phyloP scores from a whole-genome alignment of 2,113 vertebrate species.

The Galeopterus variegatus region DNA sequence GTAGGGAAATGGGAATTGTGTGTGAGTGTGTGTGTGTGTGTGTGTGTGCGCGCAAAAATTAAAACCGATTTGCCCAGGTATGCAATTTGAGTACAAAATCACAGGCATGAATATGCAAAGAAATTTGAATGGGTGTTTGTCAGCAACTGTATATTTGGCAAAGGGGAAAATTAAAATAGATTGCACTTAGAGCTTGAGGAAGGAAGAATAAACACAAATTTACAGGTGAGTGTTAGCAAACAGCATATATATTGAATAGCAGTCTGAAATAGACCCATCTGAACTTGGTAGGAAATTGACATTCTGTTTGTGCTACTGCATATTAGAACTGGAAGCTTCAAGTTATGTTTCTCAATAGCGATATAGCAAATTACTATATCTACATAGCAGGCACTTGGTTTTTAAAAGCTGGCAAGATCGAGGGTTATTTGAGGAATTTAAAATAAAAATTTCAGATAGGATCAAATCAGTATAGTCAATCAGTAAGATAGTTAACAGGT shows the following conservation, averaged over 20 bases:
- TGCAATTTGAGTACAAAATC: slow-evolving; percentile 73
- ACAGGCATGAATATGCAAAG: slow-evolving; percentile 78
- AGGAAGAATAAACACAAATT: slow-evolving; percentile 82
- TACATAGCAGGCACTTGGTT: slow-evolving; percentile 79
- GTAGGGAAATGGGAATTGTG: neutral
- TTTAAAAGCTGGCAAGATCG: slow-evolving; percentile 81
- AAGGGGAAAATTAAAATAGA: slow-evolving; percentile 79
- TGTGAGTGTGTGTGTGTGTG: neutral
- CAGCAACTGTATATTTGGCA: slow-evolving; percentile 77
- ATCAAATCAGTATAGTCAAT: slow-evolving; percentile 81
- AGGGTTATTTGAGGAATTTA: slow-evolving; percentile 85
- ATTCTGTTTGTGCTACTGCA: slow-evolving; percentile 69
- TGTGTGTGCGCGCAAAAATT: neutral
- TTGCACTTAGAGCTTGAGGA: slow-evolving; percentile 70
- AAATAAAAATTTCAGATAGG: slow-evolving; percentile 85
- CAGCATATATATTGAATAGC: slow-evolving; percentile 68
- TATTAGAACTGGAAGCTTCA: slow-evolving; percentile 76
- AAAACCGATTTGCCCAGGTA: slow-evolving; percentile 65
- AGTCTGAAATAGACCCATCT: slow-evolving; percentile 69
- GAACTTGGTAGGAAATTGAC: slow-evolving; percentile 79
- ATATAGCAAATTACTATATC: slow-evolving; percentile 79
- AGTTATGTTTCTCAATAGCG: slow-evolving; percentile 80
- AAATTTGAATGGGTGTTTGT: slow-evolving; percentile 80
- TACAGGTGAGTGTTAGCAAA: slow-evolving; percentile 83
- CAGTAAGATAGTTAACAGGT: slow-evolving; percentile 18